These are phyloP conservation scores for Styela clava DNA, from an alignment of 23 tunicate genomes.

Conservation along the genomic window DNA sequence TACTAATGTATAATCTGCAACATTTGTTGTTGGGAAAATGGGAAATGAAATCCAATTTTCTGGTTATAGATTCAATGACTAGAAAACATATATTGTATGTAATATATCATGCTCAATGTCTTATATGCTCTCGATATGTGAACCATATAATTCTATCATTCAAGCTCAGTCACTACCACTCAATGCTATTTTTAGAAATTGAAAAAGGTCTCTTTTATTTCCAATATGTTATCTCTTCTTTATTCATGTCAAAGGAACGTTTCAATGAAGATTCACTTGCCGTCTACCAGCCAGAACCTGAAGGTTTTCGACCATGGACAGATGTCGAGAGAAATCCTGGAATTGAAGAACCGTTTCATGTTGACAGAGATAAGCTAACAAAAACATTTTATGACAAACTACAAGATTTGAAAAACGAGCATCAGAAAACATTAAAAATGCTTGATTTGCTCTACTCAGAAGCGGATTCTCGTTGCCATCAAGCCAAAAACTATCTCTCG, in stretches of 20 bases:
- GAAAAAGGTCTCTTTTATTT: background rate
- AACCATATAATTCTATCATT: no score
- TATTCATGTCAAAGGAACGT: constrained; percentile 8
- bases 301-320: background rate
- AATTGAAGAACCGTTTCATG: constrained; percentile 27
- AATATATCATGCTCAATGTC: no score
- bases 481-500: constrained; percentile 20
- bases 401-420: constrained; percentile 59
- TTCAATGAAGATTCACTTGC: constrained; percentile 26
- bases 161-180: no score
- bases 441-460: constrained; percentile 34
- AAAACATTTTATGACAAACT: constrained; percentile 52
- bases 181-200: no score
- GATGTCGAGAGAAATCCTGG: constrained; percentile 20
- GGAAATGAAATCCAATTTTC: no score
- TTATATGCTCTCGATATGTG: no score
- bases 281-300: constrained; percentile 20
- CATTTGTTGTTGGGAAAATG: no score
- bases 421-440: constrained; percentile 60
- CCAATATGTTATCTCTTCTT: background rate
- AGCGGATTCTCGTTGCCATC: constrained; percentile 26
- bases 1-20: no score
- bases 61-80: no score
- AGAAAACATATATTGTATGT: no score
- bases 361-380: constrained; percentile 36